phyloP scores from a whole-genome alignment of 2,888 invertebrate species.

The Rhyacophila evoluta region DNA sequence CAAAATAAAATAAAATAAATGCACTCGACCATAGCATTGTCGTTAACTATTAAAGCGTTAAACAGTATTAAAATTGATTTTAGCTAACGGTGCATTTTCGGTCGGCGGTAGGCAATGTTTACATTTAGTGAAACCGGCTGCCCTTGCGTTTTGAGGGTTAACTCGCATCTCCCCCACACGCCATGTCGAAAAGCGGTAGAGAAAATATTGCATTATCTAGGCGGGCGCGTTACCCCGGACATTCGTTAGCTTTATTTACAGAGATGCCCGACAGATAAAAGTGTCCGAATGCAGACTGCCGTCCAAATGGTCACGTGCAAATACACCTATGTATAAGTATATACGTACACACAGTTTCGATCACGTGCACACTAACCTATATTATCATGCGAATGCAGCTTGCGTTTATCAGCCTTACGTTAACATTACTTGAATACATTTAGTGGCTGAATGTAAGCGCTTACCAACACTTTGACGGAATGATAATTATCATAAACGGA shows the following conservation, averaged over 20 bases:
- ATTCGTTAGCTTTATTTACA: constrained; percentile 56
- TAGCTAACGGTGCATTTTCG: neutral
- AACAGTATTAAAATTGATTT: neutral
- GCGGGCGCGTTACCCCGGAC: constrained; percentile 52
- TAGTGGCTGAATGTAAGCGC: neutral
- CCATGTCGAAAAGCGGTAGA: constrained; percentile 23
- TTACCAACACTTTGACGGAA: neutral
- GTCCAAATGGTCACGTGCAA: constrained; percentile 13
- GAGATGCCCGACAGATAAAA: constrained; percentile 50
- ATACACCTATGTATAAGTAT: too few species aligned
- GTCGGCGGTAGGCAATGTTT: neutral
- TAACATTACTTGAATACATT: neutral
- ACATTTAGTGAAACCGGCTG: constrained; percentile 14
- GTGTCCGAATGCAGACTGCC: constrained; percentile 41
- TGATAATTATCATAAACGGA: constrained; percentile 1
- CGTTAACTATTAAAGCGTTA: neutral
- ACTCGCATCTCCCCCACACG: neutral
- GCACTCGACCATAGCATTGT: constrained; percentile 25
- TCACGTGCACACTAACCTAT: neutral
- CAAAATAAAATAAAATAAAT: too few species aligned
- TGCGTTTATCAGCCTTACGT: neutral
- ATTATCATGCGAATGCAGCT: neutral
- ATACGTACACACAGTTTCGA: too few species aligned
- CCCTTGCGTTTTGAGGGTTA: constrained; percentile 18
- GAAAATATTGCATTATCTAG: constrained; percentile 55